These are phyloP conservation scores for Tipula confusa DNA, from an alignment of 2,888 invertebrate genomes.

Conservation along the genomic window DNA sequence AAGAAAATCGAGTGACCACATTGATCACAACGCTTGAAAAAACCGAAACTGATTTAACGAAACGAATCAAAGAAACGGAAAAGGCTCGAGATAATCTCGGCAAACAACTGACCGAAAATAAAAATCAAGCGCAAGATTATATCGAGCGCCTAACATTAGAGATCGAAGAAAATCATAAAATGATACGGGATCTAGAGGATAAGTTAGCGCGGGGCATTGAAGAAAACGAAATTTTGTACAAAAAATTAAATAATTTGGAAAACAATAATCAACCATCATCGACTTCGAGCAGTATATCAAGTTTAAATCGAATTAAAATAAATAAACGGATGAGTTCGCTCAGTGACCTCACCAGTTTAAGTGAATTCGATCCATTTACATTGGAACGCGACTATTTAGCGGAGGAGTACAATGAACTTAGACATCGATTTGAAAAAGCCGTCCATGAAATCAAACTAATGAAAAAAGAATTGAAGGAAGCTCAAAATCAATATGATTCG, in stretches of 20 bases:
- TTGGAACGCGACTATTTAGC: slow-evolving; percentile 71
- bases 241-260: slow-evolving; percentile 68
- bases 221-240: slow-evolving; percentile 71
- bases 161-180: slow-evolving; percentile 61
- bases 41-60: slow-evolving; percentile 69
- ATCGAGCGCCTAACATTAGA: slow-evolving; percentile 66
- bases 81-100: slow-evolving; percentile 60
- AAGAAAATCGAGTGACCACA: slow-evolving; percentile 74
- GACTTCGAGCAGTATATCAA: slow-evolving; percentile 44
- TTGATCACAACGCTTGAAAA: slow-evolving; percentile 68
- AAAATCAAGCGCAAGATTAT: slow-evolving; percentile 65
- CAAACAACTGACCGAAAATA: slow-evolving; percentile 62
- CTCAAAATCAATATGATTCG: slow-evolving; percentile 74
- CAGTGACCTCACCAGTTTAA: slow-evolving; percentile 74
- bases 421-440: slow-evolving; percentile 74
- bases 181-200: slow-evolving; percentile 48
- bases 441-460: slow-evolving; percentile 78
- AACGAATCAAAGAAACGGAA: slow-evolving; percentile 67
- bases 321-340: slow-evolving; percentile 66
- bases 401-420: slow-evolving; percentile 74
- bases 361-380: slow-evolving; percentile 68
- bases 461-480: slow-evolving; percentile 74
- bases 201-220: slow-evolving; percentile 64
- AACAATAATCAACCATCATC: slow-evolving; percentile 44
- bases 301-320: slow-evolving; percentile 46